A percentile compares a stretch with the other conserved stretches of the same genome.
Evolutionary conservation across 92 coral and sea anemone genomes (phyloP).

Genomic region (Montipora capitata): DNA sequence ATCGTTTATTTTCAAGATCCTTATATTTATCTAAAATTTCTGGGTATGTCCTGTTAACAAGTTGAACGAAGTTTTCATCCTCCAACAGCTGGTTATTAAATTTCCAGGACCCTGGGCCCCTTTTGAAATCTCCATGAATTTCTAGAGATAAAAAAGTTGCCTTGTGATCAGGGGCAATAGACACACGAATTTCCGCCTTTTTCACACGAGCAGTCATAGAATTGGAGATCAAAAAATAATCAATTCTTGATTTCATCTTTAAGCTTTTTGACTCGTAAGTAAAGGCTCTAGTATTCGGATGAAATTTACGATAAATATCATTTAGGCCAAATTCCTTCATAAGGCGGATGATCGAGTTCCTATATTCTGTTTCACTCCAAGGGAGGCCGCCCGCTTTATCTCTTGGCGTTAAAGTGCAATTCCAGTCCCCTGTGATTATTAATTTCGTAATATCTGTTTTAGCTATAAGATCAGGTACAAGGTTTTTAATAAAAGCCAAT

Average conservation of each 20-base stretch:
- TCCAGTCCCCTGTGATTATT: too few species aligned
- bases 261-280: too few species aligned
- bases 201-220: not conserved
- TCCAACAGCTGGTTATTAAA: constrained; percentile 1
- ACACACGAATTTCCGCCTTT: not conserved
- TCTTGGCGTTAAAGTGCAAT: too few species aligned
- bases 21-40: not conserved
- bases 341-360: too few species aligned
- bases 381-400: too few species aligned
- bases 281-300: too few species aligned
- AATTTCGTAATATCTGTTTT: too few species aligned
- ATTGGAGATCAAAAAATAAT: not conserved
- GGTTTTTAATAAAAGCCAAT: too few species aligned
- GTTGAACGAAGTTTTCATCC: not conserved
- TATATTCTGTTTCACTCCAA: too few species aligned
- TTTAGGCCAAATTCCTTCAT: too few species aligned
- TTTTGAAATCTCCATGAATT: not conserved
- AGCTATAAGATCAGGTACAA: too few species aligned
- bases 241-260: not conserved
- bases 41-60: not conserved
- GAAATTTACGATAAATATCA: too few species aligned
- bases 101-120: constrained; percentile 14
- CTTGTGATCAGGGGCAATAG: constrained; percentile 8
- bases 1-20: not conserved
- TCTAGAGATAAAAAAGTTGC: not conserved